Evolutionary conservation across 2,888 invertebrate species (phyloP).

Genomic region (Eilema sororculum): DNA sequence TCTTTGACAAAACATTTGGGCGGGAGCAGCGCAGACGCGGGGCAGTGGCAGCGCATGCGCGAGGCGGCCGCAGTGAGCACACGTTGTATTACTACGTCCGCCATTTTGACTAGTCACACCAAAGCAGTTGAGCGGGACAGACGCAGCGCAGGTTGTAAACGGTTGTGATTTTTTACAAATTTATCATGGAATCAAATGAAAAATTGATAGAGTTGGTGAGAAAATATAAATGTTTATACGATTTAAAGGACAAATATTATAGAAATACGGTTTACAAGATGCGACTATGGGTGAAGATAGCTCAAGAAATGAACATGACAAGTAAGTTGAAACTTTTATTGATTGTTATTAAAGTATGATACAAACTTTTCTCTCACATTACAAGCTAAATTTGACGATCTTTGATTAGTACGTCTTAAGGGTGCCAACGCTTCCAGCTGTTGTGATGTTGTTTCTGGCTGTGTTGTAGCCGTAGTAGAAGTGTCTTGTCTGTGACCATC

Average conservation of each 20-base stretch:
- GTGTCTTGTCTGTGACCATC: too few species aligned
- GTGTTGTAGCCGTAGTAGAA: too few species aligned
- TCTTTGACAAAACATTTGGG: conserved; percentile 11
- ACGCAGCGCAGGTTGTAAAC: not conserved
- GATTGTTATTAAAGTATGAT: conserved; percentile 16
- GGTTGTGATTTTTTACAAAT: too few species aligned
- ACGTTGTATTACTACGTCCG: not conserved
- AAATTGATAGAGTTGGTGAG: not conserved
- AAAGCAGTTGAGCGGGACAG: conserved; percentile 3
- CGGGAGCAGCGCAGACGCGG: not conserved
- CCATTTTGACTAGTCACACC: conserved; percentile 6
- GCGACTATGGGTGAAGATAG: not conserved
- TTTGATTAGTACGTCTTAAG: conserved; percentile 14
- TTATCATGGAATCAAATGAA: not conserved
- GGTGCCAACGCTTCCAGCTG: too few species aligned
- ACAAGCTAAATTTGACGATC: conserved; percentile 15
- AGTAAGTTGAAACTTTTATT: conserved; percentile 15
- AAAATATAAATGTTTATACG: not conserved
- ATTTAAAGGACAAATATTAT: not conserved
- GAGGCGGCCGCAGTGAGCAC: too few species aligned
- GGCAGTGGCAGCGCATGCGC: not conserved
- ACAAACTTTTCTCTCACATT: conserved; percentile 15
- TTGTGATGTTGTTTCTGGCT: too few species aligned
- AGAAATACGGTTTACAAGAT: too few species aligned
- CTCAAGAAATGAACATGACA: conserved; percentile 2